Evolutionary conservation across 1,140 invertebrate species (phyloP), one percentile per base, ranked within the genome.

Genomic region (Leucophenga varia): DNA sequence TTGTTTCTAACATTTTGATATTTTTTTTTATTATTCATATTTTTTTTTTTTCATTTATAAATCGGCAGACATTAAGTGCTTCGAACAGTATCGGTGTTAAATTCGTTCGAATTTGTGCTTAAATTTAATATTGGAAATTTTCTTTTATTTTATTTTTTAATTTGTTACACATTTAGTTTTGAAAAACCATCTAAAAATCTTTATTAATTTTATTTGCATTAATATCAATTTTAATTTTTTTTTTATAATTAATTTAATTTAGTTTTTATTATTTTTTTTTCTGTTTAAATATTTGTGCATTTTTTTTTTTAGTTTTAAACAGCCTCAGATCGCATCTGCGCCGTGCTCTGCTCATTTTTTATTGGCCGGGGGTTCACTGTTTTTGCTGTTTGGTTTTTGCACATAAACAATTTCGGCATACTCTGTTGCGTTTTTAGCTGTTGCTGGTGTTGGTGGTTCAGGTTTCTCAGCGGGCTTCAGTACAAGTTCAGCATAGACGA

Each of bases 401-500:
- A 72, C 69, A 40, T 81, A 80, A n/a, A 80, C 76, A 52, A 81
- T 81, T 72, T 83, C 81, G n/a, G 82, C 82, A 55, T 83, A 83
- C 58, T 83, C 82, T 6, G 81, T 83, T 32, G 69, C 49, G 47
- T 45, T 63, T 53, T 81, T 81, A 10, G 79, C 47, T 19, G 50
- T 46, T 46, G 49, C 16, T 76, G 75, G 22, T 74, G 71, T 37
- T 30, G 47, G 20, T 49, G 54, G 3, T 41, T 45, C 37, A 53
- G 74, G 54, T 75, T 79, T 31, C 74, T 76, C 54, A 53, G 74
- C 52, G 59, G 58, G 60, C 54, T 76, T 69, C 60, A 83, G 57
- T 61, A 82, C 80, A 57, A 84, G 67, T 72, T 83, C 81, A 43
- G 81, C 82, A 70, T 84, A 84, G 39, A 84, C 81, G 49, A 84